Evolutionary conservation across 2,113 vertebrate genomes (phyloP), one percentile per base, ranked within the genome.

Genomic region (Zapus hudsonius): DNA sequence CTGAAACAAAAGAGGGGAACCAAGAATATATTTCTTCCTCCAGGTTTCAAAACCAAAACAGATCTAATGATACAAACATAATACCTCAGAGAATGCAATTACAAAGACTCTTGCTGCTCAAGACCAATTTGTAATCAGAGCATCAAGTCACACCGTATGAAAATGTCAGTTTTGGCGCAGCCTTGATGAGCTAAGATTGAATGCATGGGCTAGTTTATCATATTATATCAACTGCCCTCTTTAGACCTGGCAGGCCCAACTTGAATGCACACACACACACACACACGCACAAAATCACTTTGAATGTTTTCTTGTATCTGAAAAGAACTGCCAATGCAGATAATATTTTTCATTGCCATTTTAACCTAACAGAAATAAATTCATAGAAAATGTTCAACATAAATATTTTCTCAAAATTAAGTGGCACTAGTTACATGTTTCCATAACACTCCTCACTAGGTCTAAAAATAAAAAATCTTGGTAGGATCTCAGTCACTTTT

Each of bases 51-150:
- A 96, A 93, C 76, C 72, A 78, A 90, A 96, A 93, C 29, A 92
- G n/a, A 95, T 66, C 75, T 91, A 96, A 96, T 66, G 90, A 97
- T 66, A 81, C 52, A 64, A 92, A 59, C 29, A 70, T 55, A 74
- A 70, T 67, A 73, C 95, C 87, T 94, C 47, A 79, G 82, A 47
- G 72, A 95, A 84, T 86, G 55, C 94, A 95, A 92, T 69, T 82
- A 85, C 93, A 94, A 93, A 97, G 74, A 96, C 92, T 91, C 82
- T 94, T 96, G 95, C 93, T 96, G 76, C 79, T 97, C 93, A 88
- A 85, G 87, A 95, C 61, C 91, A 96, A 94, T 0, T 0, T 80
- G 86, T 82, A 97, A 97, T 95, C 94, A 97, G 83, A 96, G 91
- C 95, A 94, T 80, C 82, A 86, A 95, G 87, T 76, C 84, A 29